Conservation (phyloP, 1,140 invertebrate species). For the Sinella curviseta region DNA sequence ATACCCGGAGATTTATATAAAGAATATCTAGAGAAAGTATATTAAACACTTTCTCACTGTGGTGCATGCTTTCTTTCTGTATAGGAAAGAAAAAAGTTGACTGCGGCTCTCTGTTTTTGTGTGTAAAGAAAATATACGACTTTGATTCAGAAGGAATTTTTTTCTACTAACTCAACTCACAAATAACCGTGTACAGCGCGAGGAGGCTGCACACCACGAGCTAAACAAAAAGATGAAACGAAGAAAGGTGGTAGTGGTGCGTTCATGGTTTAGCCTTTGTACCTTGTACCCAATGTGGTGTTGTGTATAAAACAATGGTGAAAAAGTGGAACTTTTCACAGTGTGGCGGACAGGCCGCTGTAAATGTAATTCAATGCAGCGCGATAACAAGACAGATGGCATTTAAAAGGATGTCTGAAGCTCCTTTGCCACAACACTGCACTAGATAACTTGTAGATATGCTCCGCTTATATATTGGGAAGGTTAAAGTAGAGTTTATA, state of each 20-base stretch:
- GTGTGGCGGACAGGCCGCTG: neutral
- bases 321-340: neutral
- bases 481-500: too few species aligned
- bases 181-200: neutral
- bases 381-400: neutral
- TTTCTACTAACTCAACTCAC: neutral
- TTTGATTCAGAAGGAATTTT: constrained; percentile 11
- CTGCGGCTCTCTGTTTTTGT: neutral
- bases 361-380: neutral
- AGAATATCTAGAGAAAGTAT: too few species aligned
- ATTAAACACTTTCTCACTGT: too few species aligned
- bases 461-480: too few species aligned
- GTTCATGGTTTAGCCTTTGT: too few species aligned
- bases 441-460: too few species aligned
- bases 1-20: too few species aligned
- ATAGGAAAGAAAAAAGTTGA: neutral
- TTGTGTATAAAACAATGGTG: neutral
- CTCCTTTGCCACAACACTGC: too few species aligned
- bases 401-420: too few species aligned
- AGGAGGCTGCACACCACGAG: neutral
- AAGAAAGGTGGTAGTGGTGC: neutral
- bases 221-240: neutral
- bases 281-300: neutral
- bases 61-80: too few species aligned
- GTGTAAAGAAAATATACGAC: constrained; percentile 5